These are phyloP conservation scores for Stramonita haemastoma DNA, from an alignment of 2,888 invertebrate genomes.

Conservation along the genomic window DNA sequence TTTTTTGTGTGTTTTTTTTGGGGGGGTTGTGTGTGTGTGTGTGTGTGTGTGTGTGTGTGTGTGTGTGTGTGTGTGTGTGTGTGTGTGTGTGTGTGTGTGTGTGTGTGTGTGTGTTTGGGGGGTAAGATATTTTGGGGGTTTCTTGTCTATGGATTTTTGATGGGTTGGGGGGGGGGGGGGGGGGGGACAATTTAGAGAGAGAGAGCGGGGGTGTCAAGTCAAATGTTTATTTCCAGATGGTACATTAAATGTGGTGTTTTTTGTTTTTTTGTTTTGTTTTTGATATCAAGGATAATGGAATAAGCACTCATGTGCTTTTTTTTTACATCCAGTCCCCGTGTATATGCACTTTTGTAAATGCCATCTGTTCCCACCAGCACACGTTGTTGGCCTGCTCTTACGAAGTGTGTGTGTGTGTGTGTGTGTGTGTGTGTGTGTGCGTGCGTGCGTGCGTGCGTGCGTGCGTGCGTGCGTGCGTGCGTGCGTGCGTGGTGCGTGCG, in stretches of 20 bases:
- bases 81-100: neutral
- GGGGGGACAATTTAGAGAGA: too few species aligned
- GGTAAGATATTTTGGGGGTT: neutral
- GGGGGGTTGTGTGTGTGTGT: conserved; percentile 11
- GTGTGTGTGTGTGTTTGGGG: neutral
- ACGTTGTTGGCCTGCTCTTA: too few species aligned
- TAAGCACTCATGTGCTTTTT: too few species aligned
- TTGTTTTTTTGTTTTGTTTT: too few species aligned
- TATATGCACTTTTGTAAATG: too few species aligned
- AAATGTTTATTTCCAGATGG: too few species aligned
- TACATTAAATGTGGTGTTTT: too few species aligned
- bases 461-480: neutral
- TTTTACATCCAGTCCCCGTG: too few species aligned
- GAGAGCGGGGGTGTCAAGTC: neutral
- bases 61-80: conserved; percentile 21
- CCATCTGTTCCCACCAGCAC: too few species aligned
- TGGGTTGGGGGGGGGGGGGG: neutral
- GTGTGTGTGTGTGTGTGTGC: neutral
- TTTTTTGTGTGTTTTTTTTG: neutral
- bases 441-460: neutral
- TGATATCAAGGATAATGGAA: too few species aligned
- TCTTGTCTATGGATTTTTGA: neutral
- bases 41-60: conserved; percentile 23
- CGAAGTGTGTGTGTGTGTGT: conserved; percentile 20
- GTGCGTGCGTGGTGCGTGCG: neutral